Evolutionary conservation across 2,797 vertebrate genomes (phyloP), one percentile per base, ranked within the genome.

Genomic region (Fundulus diaphanus): DNA sequence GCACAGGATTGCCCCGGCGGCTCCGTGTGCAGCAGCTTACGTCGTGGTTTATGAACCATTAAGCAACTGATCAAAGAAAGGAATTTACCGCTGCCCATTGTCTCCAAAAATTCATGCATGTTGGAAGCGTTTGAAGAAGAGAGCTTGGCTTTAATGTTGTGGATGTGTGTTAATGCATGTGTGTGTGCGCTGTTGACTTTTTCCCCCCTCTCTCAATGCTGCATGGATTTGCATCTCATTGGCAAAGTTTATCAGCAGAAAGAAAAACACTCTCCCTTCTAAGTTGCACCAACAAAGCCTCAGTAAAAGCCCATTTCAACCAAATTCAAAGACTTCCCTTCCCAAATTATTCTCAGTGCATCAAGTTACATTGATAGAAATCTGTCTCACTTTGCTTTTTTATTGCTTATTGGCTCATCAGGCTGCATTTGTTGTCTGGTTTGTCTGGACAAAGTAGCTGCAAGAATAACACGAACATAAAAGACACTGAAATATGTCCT

Each of bases 171-270:
- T 29, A 46, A 29, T 49, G 40, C 67, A 72, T 67, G 65, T 56
- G 61, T 75, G 35, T 51, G 29, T 46, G 72, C 7, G 20, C 81
- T 77, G 22, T 79, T 79, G 82, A 52, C 76, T 83, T 68, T 72
- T 88, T 76, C 70, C 70, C 70, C 70, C 77, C 79, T 65, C 79
- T 83, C 74, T 84, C 70, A 33, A 71, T 81, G 85, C 87, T 88
- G 90, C 90, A 91, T 90, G 89, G 89, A 94, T 91, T 91, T 92
- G 89, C 91, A 93, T 94, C 87, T 92, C 90, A 92, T 90, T 91
- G 81, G 83, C 85, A 84, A 91, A 85, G 78, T 92, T 85, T 84
- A 75, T 85, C 75, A 81, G 84, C 72, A 77, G 57, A 89, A 84
- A 76, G 75, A 79, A 40, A 57, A 29, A 1, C 42, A 42, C 57